Conservation (phyloP, 2,113 vertebrate species). For the Crotalus horridus region DNA sequence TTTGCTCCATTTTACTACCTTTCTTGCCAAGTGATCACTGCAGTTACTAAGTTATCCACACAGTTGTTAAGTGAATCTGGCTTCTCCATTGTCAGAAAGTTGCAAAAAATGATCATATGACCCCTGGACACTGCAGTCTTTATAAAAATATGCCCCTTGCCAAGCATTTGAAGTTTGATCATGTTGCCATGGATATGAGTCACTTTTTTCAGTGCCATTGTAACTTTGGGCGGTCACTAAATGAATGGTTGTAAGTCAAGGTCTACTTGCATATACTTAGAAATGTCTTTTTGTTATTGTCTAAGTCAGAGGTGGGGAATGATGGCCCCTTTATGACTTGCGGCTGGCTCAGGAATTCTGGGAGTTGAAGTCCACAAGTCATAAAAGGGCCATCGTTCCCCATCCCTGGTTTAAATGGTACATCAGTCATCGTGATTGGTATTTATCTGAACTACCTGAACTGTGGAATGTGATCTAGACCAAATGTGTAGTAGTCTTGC, state of each 20-base stretch:
- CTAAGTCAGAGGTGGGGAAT: not conserved
- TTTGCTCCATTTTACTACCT: not conserved
- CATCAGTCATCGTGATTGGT: not conserved
- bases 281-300: not conserved
- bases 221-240: not conserved
- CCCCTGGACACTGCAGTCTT: not conserved
- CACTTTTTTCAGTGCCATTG: not conserved
- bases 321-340: not conserved
- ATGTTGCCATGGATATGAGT: not conserved
- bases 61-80: not conserved
- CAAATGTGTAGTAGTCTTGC: not conserved
- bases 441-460: not conserved
- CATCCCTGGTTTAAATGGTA: not conserved
- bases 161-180: not conserved
- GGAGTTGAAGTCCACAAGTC: not conserved
- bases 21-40: not conserved
- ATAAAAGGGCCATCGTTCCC: not conserved
- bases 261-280: not conserved
- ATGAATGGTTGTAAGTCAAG: not conserved
- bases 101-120: not conserved
- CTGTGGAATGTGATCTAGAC: not conserved
- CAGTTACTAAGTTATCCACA: not conserved
- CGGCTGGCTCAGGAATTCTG: not conserved
- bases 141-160: not conserved
- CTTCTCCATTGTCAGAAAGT: not conserved